Base-by-base conservation (phyloP, 2,888 invertebrate genomes). In the Chrysodeixis includens region DNA sequence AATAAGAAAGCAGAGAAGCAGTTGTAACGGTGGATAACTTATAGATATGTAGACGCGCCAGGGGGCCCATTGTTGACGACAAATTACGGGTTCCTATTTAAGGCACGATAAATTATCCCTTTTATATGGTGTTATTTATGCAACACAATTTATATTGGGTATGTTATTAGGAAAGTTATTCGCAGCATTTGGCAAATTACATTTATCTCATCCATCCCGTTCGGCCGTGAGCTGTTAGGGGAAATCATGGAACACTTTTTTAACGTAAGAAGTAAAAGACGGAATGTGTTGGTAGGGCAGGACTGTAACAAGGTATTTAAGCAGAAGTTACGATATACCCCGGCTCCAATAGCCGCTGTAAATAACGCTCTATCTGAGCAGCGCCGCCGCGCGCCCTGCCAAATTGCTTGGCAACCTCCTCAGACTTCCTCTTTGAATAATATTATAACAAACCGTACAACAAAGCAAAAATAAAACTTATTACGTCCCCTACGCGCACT, bases 321-420 rank as follows among this genome's bases (percentile, higher is more conserved):
- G 91, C 83, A 90, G 87, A 89, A 93, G 90, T 92, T 92, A 93
- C 92, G 91, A 90, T 85, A 86, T 81, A 84, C 85, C 86, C 85
- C 84, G 81, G 80, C 86, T 84, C 88, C 89, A 90, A 91, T 89
- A 85, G 90, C 89, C 86, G 86, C 86, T 85, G 92, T 93, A 93
- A 93, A 93, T 92, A 93, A 92, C 89, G 86, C 84, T 86, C 85
- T 92, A 93, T 93, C 92, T 92, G 78, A 85, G 87, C 84, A 87
- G 85, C 89, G 88, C 87, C 87, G 87, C 87, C 84, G 86, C 87
- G 87, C 82, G 80, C 88, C 78, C 86, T 92, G 94, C 93, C 93
- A 93, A 93, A 94, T 93, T 92, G 90, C 93, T 93, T 93, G 93
- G 93, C 94, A 93, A 84, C 90, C 90, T 92, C 85, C 90, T 92